Conservation (phyloP, 1,140 invertebrate genomes). For the Drosophila nasuta region DNA sequence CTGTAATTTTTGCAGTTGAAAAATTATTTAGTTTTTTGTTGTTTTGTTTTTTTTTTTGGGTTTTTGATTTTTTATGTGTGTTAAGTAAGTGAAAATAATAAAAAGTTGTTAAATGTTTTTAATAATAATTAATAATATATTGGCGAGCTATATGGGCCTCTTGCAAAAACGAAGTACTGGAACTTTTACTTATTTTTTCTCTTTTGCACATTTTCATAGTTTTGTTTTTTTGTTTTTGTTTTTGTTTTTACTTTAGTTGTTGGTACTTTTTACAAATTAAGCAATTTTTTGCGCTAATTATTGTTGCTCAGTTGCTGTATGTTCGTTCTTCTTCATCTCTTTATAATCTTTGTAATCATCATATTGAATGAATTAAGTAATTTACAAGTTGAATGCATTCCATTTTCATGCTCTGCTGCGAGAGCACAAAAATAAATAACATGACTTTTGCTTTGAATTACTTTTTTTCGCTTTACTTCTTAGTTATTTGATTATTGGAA, state of each 20-base stretch:
- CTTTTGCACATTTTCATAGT: constrained; percentile 34
- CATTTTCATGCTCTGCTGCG: constrained; percentile 25
- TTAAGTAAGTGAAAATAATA: constrained; percentile 69
- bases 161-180: constrained; percentile 85
- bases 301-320: constrained; percentile 80
- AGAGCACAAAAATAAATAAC: constrained; percentile 61
- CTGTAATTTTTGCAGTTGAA: constrained; percentile 12
- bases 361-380: constrained; percentile 49
- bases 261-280: constrained; percentile 83
- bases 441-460: constrained; percentile 66
- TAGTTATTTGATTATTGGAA: constrained; percentile 43
- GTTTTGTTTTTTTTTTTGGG: too few species aligned
- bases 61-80: constrained; percentile 56
- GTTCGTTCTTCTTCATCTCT: constrained; percentile 34
- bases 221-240: constrained; percentile 46
- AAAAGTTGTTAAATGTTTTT: constrained; percentile 76
- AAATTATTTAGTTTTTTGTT: constrained; percentile 26
- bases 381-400: constrained; percentile 75
- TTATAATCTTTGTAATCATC: constrained; percentile 18
- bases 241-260: constrained; percentile 68
- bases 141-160: constrained; percentile 85
- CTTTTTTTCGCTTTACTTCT: constrained; percentile 36
- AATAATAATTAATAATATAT: constrained; percentile 84
- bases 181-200: constrained; percentile 67
- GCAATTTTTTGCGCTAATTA: constrained; percentile 79